Percentiles rank a stretch among this genome's conserved stretches.
These are phyloP conservation scores for Sorex fumeus DNA, from an alignment of 2,113 vertebrate species.

Conservation along the genomic window DNA sequence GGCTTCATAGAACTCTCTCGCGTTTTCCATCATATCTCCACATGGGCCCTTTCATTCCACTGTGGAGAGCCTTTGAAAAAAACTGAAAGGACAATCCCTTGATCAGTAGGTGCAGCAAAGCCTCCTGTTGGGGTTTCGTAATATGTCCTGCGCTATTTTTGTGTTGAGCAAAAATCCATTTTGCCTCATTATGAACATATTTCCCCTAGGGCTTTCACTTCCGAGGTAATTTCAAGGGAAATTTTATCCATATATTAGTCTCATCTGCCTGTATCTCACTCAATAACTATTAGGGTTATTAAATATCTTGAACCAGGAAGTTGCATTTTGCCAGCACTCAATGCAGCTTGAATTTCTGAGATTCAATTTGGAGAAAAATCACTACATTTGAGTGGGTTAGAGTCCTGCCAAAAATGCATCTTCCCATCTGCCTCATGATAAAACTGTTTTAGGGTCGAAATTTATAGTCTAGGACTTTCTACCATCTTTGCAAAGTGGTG, in stretches of 20 bases:
- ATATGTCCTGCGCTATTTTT: constrained; percentile 68
- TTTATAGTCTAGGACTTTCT: constrained; percentile 39
- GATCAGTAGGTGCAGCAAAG: constrained; percentile 35
- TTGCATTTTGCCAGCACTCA: constrained; percentile 69
- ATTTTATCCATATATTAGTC: constrained; percentile 69
- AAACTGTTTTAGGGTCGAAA: constrained; percentile 49
- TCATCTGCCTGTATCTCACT: constrained; percentile 69
- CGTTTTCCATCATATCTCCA: neutral
- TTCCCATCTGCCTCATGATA: constrained; percentile 55
- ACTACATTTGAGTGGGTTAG: constrained; percentile 61
- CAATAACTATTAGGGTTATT: constrained; percentile 77
- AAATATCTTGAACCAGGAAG: constrained; percentile 75
- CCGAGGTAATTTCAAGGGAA: constrained; percentile 74
- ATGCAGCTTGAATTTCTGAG: constrained; percentile 73
- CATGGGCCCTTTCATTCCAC: neutral
- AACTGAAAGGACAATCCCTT: neutral
- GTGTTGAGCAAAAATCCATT: constrained; percentile 75
- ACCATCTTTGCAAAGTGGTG: constrained; percentile 28
- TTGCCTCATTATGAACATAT: constrained; percentile 68
- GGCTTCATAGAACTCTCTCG: neutral
- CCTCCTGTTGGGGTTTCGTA: constrained; percentile 63
- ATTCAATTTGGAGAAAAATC: constrained; percentile 77
- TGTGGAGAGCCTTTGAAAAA: neutral
- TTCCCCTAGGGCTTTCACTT: constrained; percentile 66
- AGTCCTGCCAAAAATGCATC: constrained; percentile 68